phyloP scores from a whole-genome alignment of 2,888 invertebrate genomes.

The Portevinia maculata region DNA sequence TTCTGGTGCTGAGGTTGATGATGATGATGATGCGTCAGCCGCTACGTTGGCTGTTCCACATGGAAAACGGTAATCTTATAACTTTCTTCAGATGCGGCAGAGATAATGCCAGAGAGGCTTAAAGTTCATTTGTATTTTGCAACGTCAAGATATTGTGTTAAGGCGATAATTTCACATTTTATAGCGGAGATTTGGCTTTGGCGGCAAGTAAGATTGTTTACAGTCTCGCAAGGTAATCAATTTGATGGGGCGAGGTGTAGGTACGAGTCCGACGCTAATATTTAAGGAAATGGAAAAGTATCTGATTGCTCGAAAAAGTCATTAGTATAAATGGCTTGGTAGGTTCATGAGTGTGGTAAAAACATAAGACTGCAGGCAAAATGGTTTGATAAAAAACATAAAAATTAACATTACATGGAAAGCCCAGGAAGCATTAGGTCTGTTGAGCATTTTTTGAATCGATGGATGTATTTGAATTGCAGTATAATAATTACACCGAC shows the following conservation, averaged over 20 bases:
- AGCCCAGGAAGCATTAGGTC: no score
- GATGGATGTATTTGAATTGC: no score
- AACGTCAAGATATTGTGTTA: conserved; percentile 27
- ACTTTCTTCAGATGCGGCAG: conserved; percentile 58
- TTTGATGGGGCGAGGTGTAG: conserved; percentile 8
- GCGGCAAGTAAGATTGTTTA: conserved; percentile 8
- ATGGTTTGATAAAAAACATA: background rate
- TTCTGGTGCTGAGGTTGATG: conserved; percentile 27
- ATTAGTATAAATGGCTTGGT: background rate
- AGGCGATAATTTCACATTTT: conserved; percentile 57
- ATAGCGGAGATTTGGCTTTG: conserved; percentile 16
- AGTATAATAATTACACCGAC: no score
- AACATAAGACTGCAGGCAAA: background rate
- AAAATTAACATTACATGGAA: no score
- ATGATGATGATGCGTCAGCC: conserved; percentile 12
- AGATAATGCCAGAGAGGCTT: conserved; percentile 35
- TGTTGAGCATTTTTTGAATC: no score
- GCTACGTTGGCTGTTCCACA: conserved; percentile 14
- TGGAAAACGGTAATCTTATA: conserved; percentile 46
- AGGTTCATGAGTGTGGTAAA: background rate
- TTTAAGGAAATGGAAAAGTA: background rate
- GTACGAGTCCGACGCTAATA: background rate
- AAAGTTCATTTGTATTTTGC: conserved; percentile 39
- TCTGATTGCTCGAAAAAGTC: conserved; percentile 4
- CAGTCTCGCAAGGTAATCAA: conserved; percentile 22